phyloP scores from a whole-genome alignment of 2,888 invertebrate genomes.

The Machimus rusticus region DNA sequence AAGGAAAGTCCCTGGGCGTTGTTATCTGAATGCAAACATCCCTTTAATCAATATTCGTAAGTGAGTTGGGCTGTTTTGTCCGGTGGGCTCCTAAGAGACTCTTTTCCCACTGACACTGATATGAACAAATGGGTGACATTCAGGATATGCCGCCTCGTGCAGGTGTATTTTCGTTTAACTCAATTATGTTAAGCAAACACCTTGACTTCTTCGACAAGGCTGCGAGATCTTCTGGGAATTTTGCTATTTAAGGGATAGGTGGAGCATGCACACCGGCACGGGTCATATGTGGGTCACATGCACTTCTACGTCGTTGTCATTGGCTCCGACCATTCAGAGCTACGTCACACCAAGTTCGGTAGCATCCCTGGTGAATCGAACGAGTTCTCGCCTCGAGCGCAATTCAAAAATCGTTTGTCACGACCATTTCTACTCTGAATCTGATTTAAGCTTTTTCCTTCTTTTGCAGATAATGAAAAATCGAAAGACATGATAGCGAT shows the following conservation, averaged over 20 bases:
- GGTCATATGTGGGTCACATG: background rate
- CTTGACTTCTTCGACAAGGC: constrained; percentile 19
- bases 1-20: background rate
- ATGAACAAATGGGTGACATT: constrained; percentile 37
- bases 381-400: background rate
- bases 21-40: background rate
- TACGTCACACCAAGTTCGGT: background rate
- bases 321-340: background rate
- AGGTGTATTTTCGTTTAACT: background rate
- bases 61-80: background rate
- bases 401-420: background rate
- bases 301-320: background rate
- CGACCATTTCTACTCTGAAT: background rate
- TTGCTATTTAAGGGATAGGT: background rate
- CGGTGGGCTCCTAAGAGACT: background rate
- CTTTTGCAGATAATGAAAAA: constrained; percentile 7
- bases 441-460: background rate
- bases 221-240: background rate
- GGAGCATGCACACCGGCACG: background rate
- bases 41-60: background rate
- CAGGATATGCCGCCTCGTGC: background rate
- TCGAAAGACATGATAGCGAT: constrained; percentile 4
- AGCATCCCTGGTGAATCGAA: background rate
- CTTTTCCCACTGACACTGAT: constrained; percentile 22
- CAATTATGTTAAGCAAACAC: constrained; percentile 22